phyloP scores from a whole-genome alignment of 2,888 invertebrate genomes.

The Yponomeuta cagnagella region DNA sequence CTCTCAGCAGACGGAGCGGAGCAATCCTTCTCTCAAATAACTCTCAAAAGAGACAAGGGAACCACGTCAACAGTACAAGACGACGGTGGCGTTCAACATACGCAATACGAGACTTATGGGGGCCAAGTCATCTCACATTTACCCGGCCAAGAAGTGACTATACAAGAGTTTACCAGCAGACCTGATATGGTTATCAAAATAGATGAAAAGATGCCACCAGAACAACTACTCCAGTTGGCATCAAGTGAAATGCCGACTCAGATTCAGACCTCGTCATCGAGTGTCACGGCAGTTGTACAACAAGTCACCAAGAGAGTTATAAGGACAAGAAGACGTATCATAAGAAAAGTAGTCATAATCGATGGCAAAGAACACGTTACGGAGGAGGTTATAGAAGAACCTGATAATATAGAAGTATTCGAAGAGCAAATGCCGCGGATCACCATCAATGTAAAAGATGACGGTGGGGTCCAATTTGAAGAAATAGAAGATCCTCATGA shows the following conservation, averaged over 20 bases:
- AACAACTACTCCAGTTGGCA: conserved; percentile 57
- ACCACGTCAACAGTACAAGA: conserved; percentile 74
- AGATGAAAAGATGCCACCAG: conserved; percentile 72
- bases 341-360: conserved; percentile 84
- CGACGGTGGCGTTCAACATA: conserved; percentile 78
- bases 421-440: conserved; percentile 84
- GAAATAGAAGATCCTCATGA: conserved; percentile 42
- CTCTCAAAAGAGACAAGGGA: conserved; percentile 79
- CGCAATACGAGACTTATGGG: conserved; percentile 78
- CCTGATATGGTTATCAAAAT: conserved; percentile 77
- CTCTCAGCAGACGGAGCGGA: conserved; percentile 75
- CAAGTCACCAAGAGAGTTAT: conserved; percentile 88
- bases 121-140: conserved; percentile 78
- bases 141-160: conserved; percentile 78
- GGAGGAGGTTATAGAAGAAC: conserved; percentile 90
- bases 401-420: conserved; percentile 83
- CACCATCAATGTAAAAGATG: conserved; percentile 79
- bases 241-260: conserved; percentile 57
- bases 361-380: conserved; percentile 89
- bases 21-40: conserved; percentile 81
- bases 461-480: conserved; percentile 64
- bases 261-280: conserved; percentile 79
- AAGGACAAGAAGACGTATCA: conserved; percentile 83
- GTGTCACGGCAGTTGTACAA: conserved; percentile 86
- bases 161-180: conserved; percentile 79